These are phyloP conservation scores for Holocentrus rufus DNA, from an alignment of 2,797 vertebrate species.

Conservation along the genomic window DNA sequence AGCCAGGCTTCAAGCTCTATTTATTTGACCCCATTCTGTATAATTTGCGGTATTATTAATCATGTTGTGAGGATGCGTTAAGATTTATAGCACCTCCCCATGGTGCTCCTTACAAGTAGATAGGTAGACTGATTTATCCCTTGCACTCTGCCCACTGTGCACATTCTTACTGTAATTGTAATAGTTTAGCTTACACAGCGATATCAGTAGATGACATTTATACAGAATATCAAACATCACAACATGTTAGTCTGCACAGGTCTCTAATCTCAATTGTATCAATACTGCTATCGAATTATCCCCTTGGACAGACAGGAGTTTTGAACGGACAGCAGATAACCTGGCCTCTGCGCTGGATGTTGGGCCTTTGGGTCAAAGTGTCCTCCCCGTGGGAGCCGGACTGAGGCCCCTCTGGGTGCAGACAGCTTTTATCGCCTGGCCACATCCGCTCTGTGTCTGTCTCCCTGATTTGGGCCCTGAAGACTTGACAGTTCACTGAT, in stretches of 20 bases:
- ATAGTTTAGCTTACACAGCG: constrained; percentile 15
- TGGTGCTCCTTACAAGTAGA: constrained; percentile 23
- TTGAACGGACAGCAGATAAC: constrained; percentile 31
- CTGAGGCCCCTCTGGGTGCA: constrained; percentile 61
- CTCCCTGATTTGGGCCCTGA: constrained; percentile 70
- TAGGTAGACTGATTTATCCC: constrained; percentile 35
- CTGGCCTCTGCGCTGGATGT: constrained; percentile 41
- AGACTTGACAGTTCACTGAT: constrained; percentile 71
- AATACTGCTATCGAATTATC: constrained; percentile 8
- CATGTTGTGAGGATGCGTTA: constrained; percentile 40
- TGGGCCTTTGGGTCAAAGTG: constrained; percentile 56
- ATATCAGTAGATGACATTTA: constrained; percentile 1
- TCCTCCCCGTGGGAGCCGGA: constrained; percentile 52
- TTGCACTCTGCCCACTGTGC: constrained; percentile 20
- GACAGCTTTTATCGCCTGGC: constrained; percentile 67
- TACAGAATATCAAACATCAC: constrained; percentile 11
- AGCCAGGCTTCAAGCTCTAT: constrained; percentile 45
- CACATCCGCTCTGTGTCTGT: constrained; percentile 63
- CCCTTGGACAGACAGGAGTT: neutral
- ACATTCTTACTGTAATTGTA: constrained; percentile 34
- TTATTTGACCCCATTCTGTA: constrained; percentile 76
- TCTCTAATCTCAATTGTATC: constrained; percentile 6
- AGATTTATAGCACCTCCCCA: constrained; percentile 36
- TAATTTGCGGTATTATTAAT: constrained; percentile 68
- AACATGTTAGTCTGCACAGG: constrained; percentile 6